Evolutionary conservation across 2,888 invertebrate species (phyloP).

Genomic region (Physocephala rufipes): DNA sequence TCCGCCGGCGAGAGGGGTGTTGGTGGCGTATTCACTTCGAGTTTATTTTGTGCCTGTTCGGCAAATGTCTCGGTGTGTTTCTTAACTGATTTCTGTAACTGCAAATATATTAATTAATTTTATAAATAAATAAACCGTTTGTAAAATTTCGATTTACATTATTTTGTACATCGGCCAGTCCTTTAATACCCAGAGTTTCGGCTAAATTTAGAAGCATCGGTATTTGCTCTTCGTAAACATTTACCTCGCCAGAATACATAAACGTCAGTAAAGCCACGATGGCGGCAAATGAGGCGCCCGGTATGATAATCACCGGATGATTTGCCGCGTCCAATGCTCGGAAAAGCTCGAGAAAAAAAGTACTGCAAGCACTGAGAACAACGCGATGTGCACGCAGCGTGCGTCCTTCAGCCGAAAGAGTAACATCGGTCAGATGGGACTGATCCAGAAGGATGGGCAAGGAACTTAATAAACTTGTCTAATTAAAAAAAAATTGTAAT

Average conservation of each 20-base stretch:
- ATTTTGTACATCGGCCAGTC: slow-evolving; percentile 79
- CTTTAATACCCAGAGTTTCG: slow-evolving; percentile 82
- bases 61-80: slow-evolving; percentile 40
- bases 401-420: slow-evolving; percentile 84
- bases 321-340: slow-evolving; percentile 63
- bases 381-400: slow-evolving; percentile 86
- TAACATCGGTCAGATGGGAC: slow-evolving; percentile 86
- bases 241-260: slow-evolving; percentile 89
- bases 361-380: slow-evolving; percentile 88
- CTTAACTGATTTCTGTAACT: slow-evolving; percentile 44
- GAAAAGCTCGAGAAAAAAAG: slow-evolving; percentile 88
- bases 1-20: slow-evolving; percentile 48
- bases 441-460: slow-evolving; percentile 81
- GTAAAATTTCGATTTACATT: no score
- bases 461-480: slow-evolving; percentile 80
- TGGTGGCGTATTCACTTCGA: slow-evolving; percentile 38
- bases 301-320: slow-evolving; percentile 66
- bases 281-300: slow-evolving; percentile 64
- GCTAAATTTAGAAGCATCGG: slow-evolving; percentile 81
- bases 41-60: slow-evolving; percentile 40
- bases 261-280: slow-evolving; percentile 79
- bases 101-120: no score
- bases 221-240: slow-evolving; percentile 81
- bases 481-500: no score
- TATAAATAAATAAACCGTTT: no score